phyloP scores from a whole-genome alignment of 2,113 vertebrate species.

The Clinocottus analis region DNA sequence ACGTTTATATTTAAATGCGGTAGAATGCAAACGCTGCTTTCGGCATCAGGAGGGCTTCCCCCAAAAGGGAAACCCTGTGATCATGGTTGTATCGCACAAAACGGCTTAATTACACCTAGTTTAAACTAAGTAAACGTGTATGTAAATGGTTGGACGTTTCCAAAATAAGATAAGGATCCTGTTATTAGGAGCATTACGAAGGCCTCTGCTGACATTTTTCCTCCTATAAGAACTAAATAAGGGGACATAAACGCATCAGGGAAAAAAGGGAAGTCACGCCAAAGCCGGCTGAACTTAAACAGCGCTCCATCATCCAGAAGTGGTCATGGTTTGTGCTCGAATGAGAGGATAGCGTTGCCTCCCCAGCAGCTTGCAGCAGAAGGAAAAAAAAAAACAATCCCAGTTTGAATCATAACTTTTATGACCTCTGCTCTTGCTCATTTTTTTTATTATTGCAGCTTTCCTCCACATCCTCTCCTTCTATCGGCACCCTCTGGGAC shows the following conservation, averaged over 20 bases:
- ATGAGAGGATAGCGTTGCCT: slow-evolving; percentile 27
- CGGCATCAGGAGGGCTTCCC: slow-evolving; percentile 62
- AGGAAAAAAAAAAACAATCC: not conserved
- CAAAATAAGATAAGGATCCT: slow-evolving; percentile 55
- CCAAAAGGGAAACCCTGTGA: slow-evolving; percentile 57
- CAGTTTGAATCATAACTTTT: slow-evolving; percentile 59
- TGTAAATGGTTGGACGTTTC: slow-evolving; percentile 33
- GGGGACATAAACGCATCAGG: slow-evolving; percentile 25
- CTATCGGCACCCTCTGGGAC: slow-evolving; percentile 47
- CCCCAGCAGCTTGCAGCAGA: slow-evolving; percentile 29
- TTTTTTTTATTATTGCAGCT: slow-evolving; percentile 53
- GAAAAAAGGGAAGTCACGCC: slow-evolving; percentile 10
- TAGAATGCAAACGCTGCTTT: slow-evolving; percentile 50
- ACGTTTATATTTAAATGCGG: slow-evolving; percentile 58
- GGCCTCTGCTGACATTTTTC: slow-evolving; percentile 40
- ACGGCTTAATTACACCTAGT: slow-evolving; percentile 49
- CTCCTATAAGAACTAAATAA: slow-evolving; percentile 23
- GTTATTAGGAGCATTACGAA: slow-evolving; percentile 56
- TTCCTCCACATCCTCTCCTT: slow-evolving; percentile 52
- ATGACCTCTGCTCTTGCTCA: slow-evolving; percentile 57
- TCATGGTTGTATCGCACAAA: slow-evolving; percentile 20
- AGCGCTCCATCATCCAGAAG: slow-evolving; percentile 26
- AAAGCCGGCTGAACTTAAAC: slow-evolving; percentile 36
- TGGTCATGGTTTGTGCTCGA: slow-evolving; percentile 54
- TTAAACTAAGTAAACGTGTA: slow-evolving; percentile 40